Base-by-base conservation (phyloP, 2,113 vertebrate species). In the Nycticebus coucang region DNA sequence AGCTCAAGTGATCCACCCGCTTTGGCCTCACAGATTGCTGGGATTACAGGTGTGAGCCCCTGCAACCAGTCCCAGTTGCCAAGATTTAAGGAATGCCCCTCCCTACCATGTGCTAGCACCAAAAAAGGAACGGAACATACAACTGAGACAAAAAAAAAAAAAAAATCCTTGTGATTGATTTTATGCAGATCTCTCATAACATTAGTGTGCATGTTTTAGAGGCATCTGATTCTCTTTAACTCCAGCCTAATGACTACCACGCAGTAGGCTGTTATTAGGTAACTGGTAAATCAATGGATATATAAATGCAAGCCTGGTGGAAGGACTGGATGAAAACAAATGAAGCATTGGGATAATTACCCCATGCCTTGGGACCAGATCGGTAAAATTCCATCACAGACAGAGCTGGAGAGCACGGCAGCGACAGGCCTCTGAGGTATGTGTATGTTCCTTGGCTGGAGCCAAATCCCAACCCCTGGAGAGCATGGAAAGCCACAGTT, bases 401-500 rank as follows among this genome's bases (percentile, higher is more conserved):
- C 2, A 4, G 62, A 84, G 59, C 11, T 87, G 45, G 45, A 84
- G 35, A 92, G 1, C 77, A 50, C 68, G 64, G 45, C 19, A 45
- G 78, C 1, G 2, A 19, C 71, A 59, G 93, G 35, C 87, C 91
- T 95, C 13, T 5, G 89, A 93, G 60, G 30, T n/a, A n/a, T 64
- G 75, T 22, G n/a, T 57, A 59, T 81, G 69, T 87, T 94, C 60
- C 87, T 62, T 7, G 12, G 41, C 41, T 69, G 17, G n/a, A 82
- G 91, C 95, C 96, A 95, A 89, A 79, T 84, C 59, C 81, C 33
- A 83, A n/a, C 3, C 91, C 62, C 94, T 68, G 35, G 89, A 88
- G 87, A 94, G 33, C 72, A 85, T 2, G 75, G 35, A 77, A 81
- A 97, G 78, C 77, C 84, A 81, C 81, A 50, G 89, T 53, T 85